Percentiles rank a stretch among this genome's conserved stretches.
phyloP scores from a whole-genome alignment of 2,113 vertebrate species.

The Eulacestoma nigropectus region DNA sequence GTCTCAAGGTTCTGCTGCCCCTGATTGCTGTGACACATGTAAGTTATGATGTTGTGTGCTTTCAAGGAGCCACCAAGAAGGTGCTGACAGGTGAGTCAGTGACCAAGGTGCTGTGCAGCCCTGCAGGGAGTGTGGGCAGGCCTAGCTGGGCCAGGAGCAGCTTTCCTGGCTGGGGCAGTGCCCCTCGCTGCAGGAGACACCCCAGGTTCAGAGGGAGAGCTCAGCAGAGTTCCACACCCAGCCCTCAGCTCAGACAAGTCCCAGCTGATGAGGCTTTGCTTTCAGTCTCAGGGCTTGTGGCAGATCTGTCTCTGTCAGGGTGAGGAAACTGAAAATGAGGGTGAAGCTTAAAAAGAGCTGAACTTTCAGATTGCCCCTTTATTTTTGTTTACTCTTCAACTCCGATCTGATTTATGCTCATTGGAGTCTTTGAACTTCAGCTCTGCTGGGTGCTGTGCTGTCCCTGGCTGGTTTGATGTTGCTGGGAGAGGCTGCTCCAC shows the following conservation, averaged over 20 bases:
- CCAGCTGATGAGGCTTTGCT: not conserved
- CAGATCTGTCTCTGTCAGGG: not conserved
- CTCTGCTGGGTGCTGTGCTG: conserved; percentile 40
- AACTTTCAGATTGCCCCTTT: not conserved
- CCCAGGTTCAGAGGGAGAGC: not conserved
- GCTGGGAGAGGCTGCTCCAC: not conserved
- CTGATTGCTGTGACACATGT: conserved; percentile 10
- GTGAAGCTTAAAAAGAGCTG: not conserved
- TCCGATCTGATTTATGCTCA: conserved; percentile 37
- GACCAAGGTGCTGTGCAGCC: not conserved
- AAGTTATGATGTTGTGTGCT: not conserved
- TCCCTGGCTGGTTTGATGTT: conserved; percentile 44
- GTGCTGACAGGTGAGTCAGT: conserved; percentile 10
- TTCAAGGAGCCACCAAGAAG: conserved; percentile 6
- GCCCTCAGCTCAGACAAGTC: not conserved
- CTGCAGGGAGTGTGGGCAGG: conserved; percentile 24
- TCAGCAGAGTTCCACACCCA: not conserved
- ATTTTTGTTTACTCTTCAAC: conserved; percentile 1
- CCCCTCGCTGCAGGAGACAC: not conserved
- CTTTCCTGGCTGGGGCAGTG: not conserved
- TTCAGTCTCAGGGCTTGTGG: not conserved
- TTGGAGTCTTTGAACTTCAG: conserved; percentile 75
- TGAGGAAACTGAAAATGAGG: conserved; percentile 14
- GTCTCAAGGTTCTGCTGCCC: not conserved
- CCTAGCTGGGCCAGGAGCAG: not conserved